Evolutionary conservation across 1,140 invertebrate species (phyloP).

Genomic region (Idris sp.): DNA sequence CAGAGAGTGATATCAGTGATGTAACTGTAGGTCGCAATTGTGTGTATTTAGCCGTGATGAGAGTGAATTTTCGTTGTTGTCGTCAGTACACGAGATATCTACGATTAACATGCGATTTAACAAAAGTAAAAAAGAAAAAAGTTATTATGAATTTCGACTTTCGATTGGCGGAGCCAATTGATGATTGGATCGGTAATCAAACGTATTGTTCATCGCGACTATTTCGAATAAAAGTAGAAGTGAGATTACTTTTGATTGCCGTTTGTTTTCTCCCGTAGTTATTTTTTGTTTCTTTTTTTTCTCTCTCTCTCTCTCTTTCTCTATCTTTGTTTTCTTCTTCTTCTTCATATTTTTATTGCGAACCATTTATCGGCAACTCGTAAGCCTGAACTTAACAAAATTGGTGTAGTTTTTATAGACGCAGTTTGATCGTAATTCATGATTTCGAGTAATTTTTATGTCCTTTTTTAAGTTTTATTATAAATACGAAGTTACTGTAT

Average conservation of each 20-base stretch:
- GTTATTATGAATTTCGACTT: slow-evolving; percentile 41
- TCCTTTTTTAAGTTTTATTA: slow-evolving; percentile 60
- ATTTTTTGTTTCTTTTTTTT: slow-evolving; percentile 44
- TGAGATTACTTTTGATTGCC: slow-evolving; percentile 62
- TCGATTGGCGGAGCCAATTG: slow-evolving; percentile 44
- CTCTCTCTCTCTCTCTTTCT: slow-evolving; percentile 20
- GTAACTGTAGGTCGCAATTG: slow-evolving; percentile 54
- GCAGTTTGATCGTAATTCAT: slow-evolving; percentile 56
- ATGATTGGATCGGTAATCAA: slow-evolving; percentile 47
- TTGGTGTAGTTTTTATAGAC: slow-evolving; percentile 55
- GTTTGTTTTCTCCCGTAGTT: slow-evolving; percentile 56
- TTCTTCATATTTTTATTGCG: slow-evolving; percentile 39
- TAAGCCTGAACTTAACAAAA: slow-evolving; percentile 52
- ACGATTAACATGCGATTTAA: slow-evolving; percentile 56
- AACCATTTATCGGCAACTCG: slow-evolving; percentile 35
- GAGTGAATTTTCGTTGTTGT: slow-evolving; percentile 53
- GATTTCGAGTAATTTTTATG: slow-evolving; percentile 58
- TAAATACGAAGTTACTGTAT: slow-evolving; percentile 61
- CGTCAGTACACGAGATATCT: slow-evolving; percentile 49
- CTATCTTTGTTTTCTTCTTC: too few species aligned
- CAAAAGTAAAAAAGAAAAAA: too few species aligned
- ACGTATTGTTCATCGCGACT: slow-evolving; percentile 59
- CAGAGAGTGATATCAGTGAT: slow-evolving; percentile 39
- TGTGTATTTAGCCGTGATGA: slow-evolving; percentile 59
- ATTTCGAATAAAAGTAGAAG: slow-evolving; percentile 63